A percentile compares a stretch with the other conserved stretches of the same genome.
phyloP scores from a whole-genome alignment of 2,113 vertebrate genomes.

The Plestiodon gilberti region DNA sequence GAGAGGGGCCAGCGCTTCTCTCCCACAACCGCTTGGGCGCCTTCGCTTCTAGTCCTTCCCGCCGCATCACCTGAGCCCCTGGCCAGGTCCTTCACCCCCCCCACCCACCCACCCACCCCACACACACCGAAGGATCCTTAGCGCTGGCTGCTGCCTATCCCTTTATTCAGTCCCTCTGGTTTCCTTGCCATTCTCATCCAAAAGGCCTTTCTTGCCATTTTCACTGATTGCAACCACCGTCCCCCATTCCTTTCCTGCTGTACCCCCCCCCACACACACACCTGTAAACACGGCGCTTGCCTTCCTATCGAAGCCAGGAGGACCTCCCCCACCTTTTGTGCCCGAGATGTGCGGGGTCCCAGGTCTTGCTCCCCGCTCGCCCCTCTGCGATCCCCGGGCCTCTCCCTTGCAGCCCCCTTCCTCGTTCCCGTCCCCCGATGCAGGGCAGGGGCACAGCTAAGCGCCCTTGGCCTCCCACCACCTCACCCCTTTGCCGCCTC shows the following conservation, averaged over 20 bases:
- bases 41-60: background rate
- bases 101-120: background rate
- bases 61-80: background rate
- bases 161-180: background rate
- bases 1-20: background rate
- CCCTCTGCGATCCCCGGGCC: background rate
- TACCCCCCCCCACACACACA: background rate
- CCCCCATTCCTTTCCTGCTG: background rate
- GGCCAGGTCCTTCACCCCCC: background rate
- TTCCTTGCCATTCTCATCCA: background rate
- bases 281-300: constrained; percentile 7
- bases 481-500: background rate
- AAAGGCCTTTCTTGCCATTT: background rate
- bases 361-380: background rate
- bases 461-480: background rate
- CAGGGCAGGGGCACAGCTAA: constrained; percentile 13
- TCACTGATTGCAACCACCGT: background rate
- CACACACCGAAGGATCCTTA: constrained; percentile 7
- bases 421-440: background rate
- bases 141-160: background rate
- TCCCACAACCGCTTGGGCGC: background rate
- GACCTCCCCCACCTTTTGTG: background rate
- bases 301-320: no score
- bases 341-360: background rate
- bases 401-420: background rate